Evolutionary conservation across 2,888 invertebrate species (phyloP).

Genomic region (Drosophila multiciliata): DNA sequence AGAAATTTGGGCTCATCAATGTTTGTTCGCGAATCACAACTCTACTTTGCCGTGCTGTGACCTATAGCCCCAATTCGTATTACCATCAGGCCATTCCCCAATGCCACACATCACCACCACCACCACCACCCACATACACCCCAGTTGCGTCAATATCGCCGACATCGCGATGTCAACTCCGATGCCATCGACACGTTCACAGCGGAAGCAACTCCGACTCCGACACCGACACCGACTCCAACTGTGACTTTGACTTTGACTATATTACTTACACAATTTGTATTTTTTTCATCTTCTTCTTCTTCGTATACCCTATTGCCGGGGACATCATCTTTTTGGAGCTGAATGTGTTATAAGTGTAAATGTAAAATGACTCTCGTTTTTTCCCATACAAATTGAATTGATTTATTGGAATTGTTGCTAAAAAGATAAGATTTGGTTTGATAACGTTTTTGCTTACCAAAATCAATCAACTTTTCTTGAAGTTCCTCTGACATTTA

Average conservation of each 20-base stretch:
- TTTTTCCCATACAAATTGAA: background rate
- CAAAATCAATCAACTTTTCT: background rate
- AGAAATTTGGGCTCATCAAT: conserved; percentile 81
- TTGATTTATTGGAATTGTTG: background rate
- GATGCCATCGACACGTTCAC: conserved; percentile 46
- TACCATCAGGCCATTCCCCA: background rate
- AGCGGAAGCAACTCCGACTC: conserved; percentile 34
- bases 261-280: conserved; percentile 74
- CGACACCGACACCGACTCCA: conserved; percentile 30
- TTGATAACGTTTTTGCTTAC: too few species aligned
- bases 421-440: background rate
- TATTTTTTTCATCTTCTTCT: conserved; percentile 18
- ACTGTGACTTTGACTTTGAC: conserved; percentile 53
- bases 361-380: background rate
- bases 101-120: background rate
- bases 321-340: background rate
- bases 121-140: background rate
- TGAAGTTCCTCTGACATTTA: background rate
- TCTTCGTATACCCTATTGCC: conserved; percentile 7
- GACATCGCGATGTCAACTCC: conserved; percentile 10
- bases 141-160: conserved; percentile 8
- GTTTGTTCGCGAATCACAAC: conserved; percentile 66
- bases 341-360: background rate
- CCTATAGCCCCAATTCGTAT: conserved; percentile 17
- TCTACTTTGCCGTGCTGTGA: conserved; percentile 27